Evolutionary conservation across 1,140 invertebrate genomes (phyloP).

Genomic region (Plectus sambesii): DNA sequence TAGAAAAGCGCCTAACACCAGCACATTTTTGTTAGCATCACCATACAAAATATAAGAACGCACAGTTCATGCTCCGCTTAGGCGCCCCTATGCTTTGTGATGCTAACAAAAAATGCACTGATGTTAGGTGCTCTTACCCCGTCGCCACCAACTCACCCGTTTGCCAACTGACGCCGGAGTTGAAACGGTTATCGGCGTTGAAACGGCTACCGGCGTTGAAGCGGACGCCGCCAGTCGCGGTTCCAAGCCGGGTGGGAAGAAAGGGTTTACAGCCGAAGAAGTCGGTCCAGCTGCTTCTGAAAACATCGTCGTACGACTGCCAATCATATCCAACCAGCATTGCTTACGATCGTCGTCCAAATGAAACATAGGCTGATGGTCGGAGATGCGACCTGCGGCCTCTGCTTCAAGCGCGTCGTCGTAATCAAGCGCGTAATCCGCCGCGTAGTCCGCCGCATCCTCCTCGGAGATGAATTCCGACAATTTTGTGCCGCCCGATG

Average conservation of each 20-base stretch:
- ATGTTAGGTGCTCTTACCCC: no score
- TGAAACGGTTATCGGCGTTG: conserved; percentile 5
- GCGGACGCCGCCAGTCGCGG: neutral
- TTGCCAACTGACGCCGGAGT: neutral
- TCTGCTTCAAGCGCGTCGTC: no score
- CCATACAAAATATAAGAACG: no score
- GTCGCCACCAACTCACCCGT: no score
- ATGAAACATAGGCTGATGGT: conserved; percentile 16
- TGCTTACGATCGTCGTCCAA: conserved; percentile 20
- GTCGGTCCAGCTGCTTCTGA: conserved; percentile 1
- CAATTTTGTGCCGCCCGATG: conserved; percentile 1
- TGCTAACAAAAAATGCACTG: no score
- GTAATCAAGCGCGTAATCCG: conserved; percentile 4
- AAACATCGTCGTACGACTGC: neutral
- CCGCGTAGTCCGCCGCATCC: no score
- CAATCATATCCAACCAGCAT: neutral
- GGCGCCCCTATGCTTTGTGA: no score
- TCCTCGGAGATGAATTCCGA: conserved; percentile 11
- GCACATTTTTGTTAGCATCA: no score
- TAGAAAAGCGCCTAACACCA: no score
- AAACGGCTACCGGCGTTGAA: conserved; percentile 14
- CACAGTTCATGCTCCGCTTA: no score
- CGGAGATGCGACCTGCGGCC: no score
- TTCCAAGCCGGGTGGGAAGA: conserved; percentile 10
- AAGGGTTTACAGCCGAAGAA: conserved; percentile 5